phyloP scores from a whole-genome alignment of 2,888 invertebrate genomes.

The Aethes cnicana region DNA sequence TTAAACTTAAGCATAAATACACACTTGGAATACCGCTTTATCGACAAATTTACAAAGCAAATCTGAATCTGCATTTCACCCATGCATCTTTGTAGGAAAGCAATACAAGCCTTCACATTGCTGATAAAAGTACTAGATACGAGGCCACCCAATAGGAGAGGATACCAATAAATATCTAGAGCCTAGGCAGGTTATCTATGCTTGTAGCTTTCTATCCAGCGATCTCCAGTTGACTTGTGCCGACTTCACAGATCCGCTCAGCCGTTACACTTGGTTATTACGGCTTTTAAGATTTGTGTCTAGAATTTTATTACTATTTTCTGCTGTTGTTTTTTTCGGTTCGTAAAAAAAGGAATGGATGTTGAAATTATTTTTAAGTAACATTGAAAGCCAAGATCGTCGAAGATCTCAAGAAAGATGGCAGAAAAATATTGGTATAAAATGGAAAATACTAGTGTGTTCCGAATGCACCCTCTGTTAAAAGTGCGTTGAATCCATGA shows the following conservation, averaged over 20 bases:
- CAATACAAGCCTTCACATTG: conserved; percentile 38
- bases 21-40: too few relatives aligned
- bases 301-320: too few relatives aligned
- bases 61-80: conserved; percentile 23
- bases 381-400: too few relatives aligned
- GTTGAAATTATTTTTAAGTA: too few relatives aligned
- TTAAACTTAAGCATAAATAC: too few relatives aligned
- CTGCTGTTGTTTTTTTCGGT: too few relatives aligned
- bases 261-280: conserved; percentile 4
- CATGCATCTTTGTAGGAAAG: conserved; percentile 29
- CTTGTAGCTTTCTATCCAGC: conserved; percentile 52
- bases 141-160: conserved; percentile 55
- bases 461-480: conserved; percentile 7
- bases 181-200: conserved; percentile 50
- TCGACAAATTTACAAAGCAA: conserved; percentile 9
- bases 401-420: too few relatives aligned
- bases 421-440: too few relatives aligned
- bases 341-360: too few relatives aligned
- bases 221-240: conserved; percentile 45
- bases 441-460: neutral
- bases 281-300: too few relatives aligned
- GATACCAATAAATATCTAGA: conserved; percentile 49
- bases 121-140: conserved; percentile 42
- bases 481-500: too few relatives aligned
- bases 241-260: conserved; percentile 38